Conservation (phyloP, 2,113 vertebrate species). For the Atlantisia rogersi region DNA sequence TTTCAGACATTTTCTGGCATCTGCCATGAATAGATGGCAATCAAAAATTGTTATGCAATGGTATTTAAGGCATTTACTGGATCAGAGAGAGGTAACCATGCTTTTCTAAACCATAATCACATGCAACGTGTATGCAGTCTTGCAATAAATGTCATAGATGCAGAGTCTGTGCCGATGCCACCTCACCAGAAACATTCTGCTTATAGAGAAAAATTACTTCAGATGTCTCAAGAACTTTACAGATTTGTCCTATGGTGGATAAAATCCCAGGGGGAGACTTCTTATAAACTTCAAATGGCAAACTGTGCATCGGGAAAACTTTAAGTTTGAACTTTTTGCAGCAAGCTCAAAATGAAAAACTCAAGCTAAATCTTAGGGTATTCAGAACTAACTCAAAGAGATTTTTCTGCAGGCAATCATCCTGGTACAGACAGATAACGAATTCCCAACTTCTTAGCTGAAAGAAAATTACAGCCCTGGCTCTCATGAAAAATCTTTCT, state of each 20-base stretch:
- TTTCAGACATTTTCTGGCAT: neutral
- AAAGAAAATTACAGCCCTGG: conserved; percentile 43
- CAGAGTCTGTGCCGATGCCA: neutral
- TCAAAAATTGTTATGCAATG: neutral
- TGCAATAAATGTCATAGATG: neutral
- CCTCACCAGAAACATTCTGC: neutral
- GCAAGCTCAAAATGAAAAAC: conserved; percentile 22
- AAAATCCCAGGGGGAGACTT: neutral
- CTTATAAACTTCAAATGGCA: conserved; percentile 7
- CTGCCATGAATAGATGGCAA: neutral
- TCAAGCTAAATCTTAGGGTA: conserved; percentile 39
- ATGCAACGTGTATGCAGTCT: fast-evolving
- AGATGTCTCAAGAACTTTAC: neutral
- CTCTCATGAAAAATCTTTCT: conserved; percentile 46
- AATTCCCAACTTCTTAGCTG: conserved; percentile 47
- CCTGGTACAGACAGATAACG: conserved; percentile 50
- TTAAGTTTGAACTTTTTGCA: neutral
- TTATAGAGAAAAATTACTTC: neutral
- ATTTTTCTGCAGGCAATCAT: conserved; percentile 63
- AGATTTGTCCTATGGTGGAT: neutral
- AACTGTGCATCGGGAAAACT: neutral
- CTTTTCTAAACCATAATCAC: neutral
- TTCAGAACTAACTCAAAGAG: conserved; percentile 16
- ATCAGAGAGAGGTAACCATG: neutral
- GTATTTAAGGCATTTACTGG: neutral